Evolutionary conservation across 2,797 vertebrate species (phyloP).

Genomic region (Distichodus sexfasciatus): DNA sequence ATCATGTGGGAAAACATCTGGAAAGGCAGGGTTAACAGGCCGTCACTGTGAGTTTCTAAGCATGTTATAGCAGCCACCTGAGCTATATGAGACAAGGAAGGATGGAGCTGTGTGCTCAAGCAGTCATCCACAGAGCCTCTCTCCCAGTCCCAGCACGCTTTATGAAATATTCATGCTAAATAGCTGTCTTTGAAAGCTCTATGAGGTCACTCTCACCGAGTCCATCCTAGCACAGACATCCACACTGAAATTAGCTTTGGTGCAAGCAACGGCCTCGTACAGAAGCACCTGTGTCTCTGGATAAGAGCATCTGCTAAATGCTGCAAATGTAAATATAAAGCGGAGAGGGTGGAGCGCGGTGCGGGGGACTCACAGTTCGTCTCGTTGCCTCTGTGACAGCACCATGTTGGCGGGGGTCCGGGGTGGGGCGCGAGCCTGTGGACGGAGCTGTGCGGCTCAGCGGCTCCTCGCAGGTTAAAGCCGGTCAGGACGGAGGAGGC

Average conservation of each 20-base stretch:
- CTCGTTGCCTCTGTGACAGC: slow-evolving; percentile 99
- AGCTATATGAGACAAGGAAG: neutral
- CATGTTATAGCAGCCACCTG: neutral
- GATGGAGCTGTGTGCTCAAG: neutral
- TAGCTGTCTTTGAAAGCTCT: slow-evolving; percentile 53
- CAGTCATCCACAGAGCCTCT: slow-evolving; percentile 47
- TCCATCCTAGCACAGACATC: no score
- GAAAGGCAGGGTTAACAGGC: no score
- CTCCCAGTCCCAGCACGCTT: slow-evolving; percentile 52
- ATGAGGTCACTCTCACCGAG: slow-evolving; percentile 47
- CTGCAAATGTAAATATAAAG: no score
- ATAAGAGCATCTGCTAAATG: no score
- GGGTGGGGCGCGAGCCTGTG: slow-evolving; percentile 55
- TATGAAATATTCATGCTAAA: slow-evolving; percentile 75
- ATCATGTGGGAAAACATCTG: no score
- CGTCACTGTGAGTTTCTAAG: no score
- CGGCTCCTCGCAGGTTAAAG: slow-evolving; percentile 30
- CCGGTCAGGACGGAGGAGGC: neutral
- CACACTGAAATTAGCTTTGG: no score
- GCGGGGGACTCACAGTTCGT: slow-evolving; percentile 90
- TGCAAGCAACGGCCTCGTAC: no score
- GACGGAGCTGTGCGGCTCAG: slow-evolving; percentile 29
- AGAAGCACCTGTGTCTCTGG: no score
- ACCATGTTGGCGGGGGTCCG: slow-evolving; percentile 84
- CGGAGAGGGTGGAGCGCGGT: neutral